Evolutionary conservation across 1,140 invertebrate species (phyloP).

Genomic region (Episyrphus balteatus): DNA sequence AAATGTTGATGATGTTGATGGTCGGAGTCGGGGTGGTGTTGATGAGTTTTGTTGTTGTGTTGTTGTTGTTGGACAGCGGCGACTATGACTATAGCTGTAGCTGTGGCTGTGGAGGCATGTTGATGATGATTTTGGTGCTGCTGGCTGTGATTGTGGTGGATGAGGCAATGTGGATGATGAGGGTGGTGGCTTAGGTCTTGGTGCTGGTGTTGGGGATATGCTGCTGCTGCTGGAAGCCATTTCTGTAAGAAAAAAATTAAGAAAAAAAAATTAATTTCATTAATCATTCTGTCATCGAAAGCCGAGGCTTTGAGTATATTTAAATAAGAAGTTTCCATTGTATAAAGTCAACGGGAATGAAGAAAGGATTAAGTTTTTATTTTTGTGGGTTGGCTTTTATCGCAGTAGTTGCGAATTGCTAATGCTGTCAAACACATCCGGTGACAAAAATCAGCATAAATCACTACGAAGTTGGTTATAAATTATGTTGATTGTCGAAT

Average conservation of each 20-base stretch:
- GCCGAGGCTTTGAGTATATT: no score
- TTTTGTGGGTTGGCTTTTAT: no score
- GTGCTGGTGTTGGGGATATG: neutral
- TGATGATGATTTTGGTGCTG: conserved; percentile 1
- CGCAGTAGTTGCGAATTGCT: no score
- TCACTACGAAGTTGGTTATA: no score
- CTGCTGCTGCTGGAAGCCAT: conserved; percentile 23
- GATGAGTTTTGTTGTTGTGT: neutral
- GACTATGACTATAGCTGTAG: conserved; percentile 16
- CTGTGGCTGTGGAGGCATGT: conserved; percentile 1
- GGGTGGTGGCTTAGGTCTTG: neutral
- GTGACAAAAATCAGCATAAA: no score
- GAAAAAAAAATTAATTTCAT: neutral
- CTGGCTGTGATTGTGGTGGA: neutral
- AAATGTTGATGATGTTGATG: conserved; percentile 1
- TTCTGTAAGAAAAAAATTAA: conserved; percentile 19
- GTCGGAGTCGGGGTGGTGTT: neutral
- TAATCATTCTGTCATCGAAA: no score
- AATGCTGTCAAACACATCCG: no score
- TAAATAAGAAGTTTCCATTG: no score
- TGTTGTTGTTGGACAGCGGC: conserved; percentile 14
- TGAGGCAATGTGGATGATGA: neutral
- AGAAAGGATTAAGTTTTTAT: no score
- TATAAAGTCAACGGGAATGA: no score
- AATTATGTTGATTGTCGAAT: no score